Evolutionary conservation across 2,888 invertebrate genomes (phyloP).

Genomic region (Mimas tiliae): DNA sequence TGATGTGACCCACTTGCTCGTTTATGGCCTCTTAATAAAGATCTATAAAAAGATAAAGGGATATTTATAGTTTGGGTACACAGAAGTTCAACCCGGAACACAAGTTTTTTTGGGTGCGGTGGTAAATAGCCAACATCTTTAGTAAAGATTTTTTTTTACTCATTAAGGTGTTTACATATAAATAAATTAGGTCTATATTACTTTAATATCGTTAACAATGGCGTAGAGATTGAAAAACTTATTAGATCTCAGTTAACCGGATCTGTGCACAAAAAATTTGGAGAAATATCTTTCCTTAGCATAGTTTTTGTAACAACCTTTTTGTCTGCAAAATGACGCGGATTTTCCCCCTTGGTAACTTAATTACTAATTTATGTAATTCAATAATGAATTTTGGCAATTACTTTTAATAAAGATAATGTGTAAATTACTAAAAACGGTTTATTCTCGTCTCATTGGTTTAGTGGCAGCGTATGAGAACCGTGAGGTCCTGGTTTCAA

Average conservation of each 20-base stretch:
- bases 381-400: too few species aligned
- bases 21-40: too few species aligned
- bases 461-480: too few species aligned
- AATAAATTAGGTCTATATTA: constrained; percentile 12
- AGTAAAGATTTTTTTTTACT: background rate
- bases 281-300: constrained; percentile 17
- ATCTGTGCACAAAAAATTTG: constrained; percentile 7
- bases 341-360: background rate
- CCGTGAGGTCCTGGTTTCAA: too few species aligned
- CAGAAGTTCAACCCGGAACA: too few species aligned
- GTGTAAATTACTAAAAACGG: too few species aligned
- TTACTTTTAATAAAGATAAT: too few species aligned
- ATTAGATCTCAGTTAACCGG: background rate
- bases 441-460: too few species aligned
- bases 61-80: too few species aligned
- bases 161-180: background rate
- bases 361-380: background rate
- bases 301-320: background rate
- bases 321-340: constrained; percentile 3
- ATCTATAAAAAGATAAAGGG: too few species aligned
- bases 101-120: too few species aligned
- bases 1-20: too few species aligned
- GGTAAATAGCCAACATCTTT: background rate
- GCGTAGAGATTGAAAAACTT: background rate
- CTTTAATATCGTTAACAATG: constrained; percentile 9